Conservation (phyloP, 2,113 vertebrate species). For the Aspiorhynchus laticeps region DNA sequence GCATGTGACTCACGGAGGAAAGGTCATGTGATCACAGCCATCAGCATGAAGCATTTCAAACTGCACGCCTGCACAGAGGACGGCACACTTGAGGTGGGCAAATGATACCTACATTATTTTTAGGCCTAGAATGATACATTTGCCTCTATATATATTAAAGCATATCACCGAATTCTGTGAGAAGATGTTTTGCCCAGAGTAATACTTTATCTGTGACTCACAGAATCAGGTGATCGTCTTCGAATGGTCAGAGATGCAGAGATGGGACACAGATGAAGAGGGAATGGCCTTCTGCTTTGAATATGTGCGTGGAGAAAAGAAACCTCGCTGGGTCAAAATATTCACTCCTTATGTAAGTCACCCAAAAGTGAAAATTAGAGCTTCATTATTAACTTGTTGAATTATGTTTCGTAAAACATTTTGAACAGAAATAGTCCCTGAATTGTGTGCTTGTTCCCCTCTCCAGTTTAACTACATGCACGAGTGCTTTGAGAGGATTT, state of each 20-base stretch:
- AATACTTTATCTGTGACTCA: not conserved
- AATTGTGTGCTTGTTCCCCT: constrained; percentile 19
- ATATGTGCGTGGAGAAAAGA: constrained; percentile 91
- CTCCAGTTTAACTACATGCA: constrained; percentile 98
- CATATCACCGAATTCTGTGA: not conserved
- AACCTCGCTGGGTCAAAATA: constrained; percentile 93
- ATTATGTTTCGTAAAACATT: not conserved
- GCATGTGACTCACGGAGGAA: constrained; percentile 93
- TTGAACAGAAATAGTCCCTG: not conserved
- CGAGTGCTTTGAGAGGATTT: constrained; percentile 96
- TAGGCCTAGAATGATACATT: not conserved
- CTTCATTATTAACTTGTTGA: not conserved
- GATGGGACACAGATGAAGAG: constrained; percentile 98
- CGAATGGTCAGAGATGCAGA: constrained; percentile 96
- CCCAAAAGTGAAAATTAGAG: not conserved
- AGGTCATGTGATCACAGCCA: constrained; percentile 92
- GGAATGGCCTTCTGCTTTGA: constrained; percentile 98
- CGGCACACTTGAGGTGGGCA: constrained; percentile 88
- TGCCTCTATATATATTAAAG: not conserved
- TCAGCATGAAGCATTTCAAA: constrained; percentile 96
- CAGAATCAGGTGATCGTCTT: constrained; percentile 97
- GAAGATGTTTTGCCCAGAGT: not conserved
- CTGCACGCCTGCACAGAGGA: constrained; percentile 96
- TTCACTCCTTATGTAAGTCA: constrained; percentile 88
- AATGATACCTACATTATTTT: not conserved